Conservation (phyloP, 2,113 vertebrate genomes). For the Amblyopsis rosae region DNA sequence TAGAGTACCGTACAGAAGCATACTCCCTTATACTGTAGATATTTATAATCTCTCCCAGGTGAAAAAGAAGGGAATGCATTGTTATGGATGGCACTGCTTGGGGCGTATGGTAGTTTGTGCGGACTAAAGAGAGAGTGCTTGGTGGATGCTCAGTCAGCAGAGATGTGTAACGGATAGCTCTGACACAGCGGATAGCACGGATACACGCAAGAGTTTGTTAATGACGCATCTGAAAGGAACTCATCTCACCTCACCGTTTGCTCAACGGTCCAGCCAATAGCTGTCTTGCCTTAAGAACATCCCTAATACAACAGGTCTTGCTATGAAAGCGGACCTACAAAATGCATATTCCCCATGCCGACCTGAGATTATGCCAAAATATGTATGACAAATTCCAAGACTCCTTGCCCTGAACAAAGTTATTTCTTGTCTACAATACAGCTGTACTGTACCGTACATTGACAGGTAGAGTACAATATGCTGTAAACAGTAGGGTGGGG, state of each 20-base stretch:
- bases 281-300: constrained; percentile 1
- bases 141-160: constrained; percentile 38
- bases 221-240: constrained; percentile 53
- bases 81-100: constrained; percentile 16
- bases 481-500: neutral
- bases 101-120: constrained; percentile 32
- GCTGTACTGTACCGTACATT: neutral
- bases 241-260: constrained; percentile 42
- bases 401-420: neutral
- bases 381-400: too few species aligned
- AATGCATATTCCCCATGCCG: constrained; percentile 3
- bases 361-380: constrained; percentile 21
- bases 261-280: constrained; percentile 25
- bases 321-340: neutral
- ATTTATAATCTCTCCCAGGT: constrained; percentile 22
- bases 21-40: too few species aligned
- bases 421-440: constrained; percentile 10
- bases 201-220: constrained; percentile 70
- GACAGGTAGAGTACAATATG: neutral
- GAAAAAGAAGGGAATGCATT: constrained; percentile 12
- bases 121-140: constrained; percentile 23
- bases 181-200: neutral
- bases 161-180: constrained; percentile 51
- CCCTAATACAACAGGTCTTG: too few species aligned
- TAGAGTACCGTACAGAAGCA: too few species aligned